Evolutionary conservation across 2,113 vertebrate species (phyloP), one percentile per base, ranked within the genome.

Genomic region (human): DNA sequence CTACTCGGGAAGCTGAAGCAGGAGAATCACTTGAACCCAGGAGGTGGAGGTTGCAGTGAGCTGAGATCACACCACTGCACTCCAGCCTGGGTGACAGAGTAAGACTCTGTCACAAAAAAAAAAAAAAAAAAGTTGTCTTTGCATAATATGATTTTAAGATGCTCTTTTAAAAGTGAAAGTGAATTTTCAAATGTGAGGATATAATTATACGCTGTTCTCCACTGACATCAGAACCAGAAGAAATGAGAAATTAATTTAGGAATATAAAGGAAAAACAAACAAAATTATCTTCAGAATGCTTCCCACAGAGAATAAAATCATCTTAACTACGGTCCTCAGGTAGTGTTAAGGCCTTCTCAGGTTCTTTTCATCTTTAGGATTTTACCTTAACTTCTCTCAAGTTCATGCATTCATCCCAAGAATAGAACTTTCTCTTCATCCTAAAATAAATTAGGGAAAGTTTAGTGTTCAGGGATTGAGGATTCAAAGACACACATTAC

Each of bases 401-500:
- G 98, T 99, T 99, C 99, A 99, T 99, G 94, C 99, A 99, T 98
- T 99, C 99, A 93, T 99, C 99, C 99, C 99, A 99, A 7, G 99
- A 99, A 97, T 99, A 99, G 98, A 99, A 99, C 96, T 99, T 99
- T 55, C 99, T 99, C 99, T 99, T 99, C 99, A 99, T 99, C 98
- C 99, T 99, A 97, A 98, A 98, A 98, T 76, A 93, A 68, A 98
- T 90, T 20, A 64, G 22, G 38, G 66, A 0, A 97, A 82, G 88
- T 12, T 96, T 78, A 97, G 23, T 82, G 83, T 22, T n/a, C 5
- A 22, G 20, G 25, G 32, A 35, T 16, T 6, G 35, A 95, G n/a
- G n/a, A 68, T n/a, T 76, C 30, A 18, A 83, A 52, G n/a, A 87
- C 61, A 61, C 9, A 59, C 9, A 30, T n/a, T 2, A n/a, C 3